Conservation (phyloP, 2,888 invertebrate genomes). For the Caenorhabditis angaria region DNA sequence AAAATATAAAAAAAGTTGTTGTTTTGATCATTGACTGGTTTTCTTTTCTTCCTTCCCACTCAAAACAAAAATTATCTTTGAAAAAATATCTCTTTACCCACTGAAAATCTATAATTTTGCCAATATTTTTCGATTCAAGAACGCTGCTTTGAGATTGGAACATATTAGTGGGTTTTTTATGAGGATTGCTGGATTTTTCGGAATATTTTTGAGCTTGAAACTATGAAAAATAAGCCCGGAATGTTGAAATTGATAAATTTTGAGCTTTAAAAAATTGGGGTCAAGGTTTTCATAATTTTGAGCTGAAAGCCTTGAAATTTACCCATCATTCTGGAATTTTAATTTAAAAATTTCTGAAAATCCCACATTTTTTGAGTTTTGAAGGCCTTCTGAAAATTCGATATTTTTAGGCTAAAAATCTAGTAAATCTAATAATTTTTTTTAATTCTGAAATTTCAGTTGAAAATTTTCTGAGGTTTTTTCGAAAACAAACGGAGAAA, state of each 20-base stretch:
- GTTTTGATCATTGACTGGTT: constrained; percentile 6
- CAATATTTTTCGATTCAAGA: constrained; percentile 42
- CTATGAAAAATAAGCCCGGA: background rate
- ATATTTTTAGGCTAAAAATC: too few species aligned
- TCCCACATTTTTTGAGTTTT: constrained; percentile 11
- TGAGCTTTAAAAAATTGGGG: constrained; percentile 8
- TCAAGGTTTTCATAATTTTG: constrained; percentile 23
- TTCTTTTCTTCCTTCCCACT: constrained; percentile 8
- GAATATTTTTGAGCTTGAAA: background rate
- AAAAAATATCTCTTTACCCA: background rate
- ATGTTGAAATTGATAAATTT: constrained; percentile 9
- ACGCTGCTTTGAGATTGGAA: constrained; percentile 29
- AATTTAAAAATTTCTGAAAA: constrained; percentile 2
- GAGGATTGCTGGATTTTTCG: too few species aligned
- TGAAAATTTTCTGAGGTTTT: too few species aligned
- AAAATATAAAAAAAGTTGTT: background rate
- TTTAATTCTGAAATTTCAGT: too few species aligned
- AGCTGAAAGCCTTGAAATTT: background rate
- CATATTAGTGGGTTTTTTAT: constrained; percentile 15
- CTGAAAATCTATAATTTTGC: constrained; percentile 4
- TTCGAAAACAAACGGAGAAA: too few species aligned
- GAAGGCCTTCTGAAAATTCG: too few species aligned
- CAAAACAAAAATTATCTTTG: background rate
- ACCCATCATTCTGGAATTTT: constrained; percentile 18
- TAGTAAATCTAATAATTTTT: too few species aligned